Base-by-base conservation (phyloP, 2,113 vertebrate genomes). In the Oncorhynchus kisutch region DNA sequence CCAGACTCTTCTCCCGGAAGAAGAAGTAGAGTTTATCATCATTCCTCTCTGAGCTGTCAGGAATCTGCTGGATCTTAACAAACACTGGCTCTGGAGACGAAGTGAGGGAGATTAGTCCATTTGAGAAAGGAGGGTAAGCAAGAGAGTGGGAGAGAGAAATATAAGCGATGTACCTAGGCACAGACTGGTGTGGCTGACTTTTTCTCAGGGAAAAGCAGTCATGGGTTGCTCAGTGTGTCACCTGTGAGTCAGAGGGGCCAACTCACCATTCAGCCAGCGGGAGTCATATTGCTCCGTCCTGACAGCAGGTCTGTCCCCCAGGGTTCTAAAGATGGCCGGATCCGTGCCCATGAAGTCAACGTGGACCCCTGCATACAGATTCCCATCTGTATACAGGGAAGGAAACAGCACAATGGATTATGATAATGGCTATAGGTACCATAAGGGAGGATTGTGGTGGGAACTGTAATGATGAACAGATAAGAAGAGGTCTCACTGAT, bases 311-410 rank as follows among this genome's bases (percentile, higher is more conserved):
- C 86, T 80, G 62, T 86, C 82, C 57, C 92, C 92, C 82, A 92
- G 81, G 13, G 91, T 93, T 24, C 92, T 87, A 78, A 93, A 93
- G 54, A 93, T 72, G 0, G 91, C 91, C 2, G 91, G 87, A 71
- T 93, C 92, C 1, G 88, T 93, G 45, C 92, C 91, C 92, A 93
- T 93, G 75, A 92, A 93, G 82, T 93, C 92, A 64, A 93, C 90
- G 11, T 92, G 90, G 22, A 93, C 90, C 0, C 92, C 92, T 20
- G 92, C 87, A 60, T 93, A 93, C 68, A 93, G 88, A 39, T 91
- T 91, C 57, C 88, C 90, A 75, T 91, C 92, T 93, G 82, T 13
- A 12, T 29, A 25, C 22, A 72, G 48, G 78, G 16, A 76, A 48
- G 71, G 57, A 77, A 20, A 8, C 70, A 60, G 70, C 25, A 81